Base-by-base conservation (phyloP, 2,888 invertebrate species). In the Rhabditoides inermis region DNA sequence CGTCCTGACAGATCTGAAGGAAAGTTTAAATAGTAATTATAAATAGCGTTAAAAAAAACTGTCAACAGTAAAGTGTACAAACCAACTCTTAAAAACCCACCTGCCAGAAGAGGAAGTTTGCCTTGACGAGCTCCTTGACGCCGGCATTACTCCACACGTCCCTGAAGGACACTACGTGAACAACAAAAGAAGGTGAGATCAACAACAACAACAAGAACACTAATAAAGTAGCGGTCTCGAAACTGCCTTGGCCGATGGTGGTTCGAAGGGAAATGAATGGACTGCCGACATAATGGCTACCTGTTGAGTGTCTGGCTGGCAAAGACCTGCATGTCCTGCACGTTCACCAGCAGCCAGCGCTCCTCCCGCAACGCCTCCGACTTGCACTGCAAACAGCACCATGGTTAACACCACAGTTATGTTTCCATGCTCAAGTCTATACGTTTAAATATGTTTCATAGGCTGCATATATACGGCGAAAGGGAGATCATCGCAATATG, bases 41-140 rank as follows among this genome's bases (percentile, higher is more conserved):
- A 15, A 23, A 20, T 42, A n/a, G 35, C 10, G 5, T 15, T 15
- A 12, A 7, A 30, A 35, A 27, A 35, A 5, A 2, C 44, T 44
- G 1, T n/a, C 12, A 36, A 51, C 23, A 15, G 23, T 39, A 45
- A 45, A 25, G 20, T 6, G 18, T 18, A 40, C 23, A 25, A 26
- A 20, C 23, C 22, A 26, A 22, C 10, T 44, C 15, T 7, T 1
- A 44, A 3, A 15, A 28, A 49, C 41, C 12, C 66, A 84, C 84
- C 82, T 86, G 85, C 84, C 84, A 85, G 65, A 85, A 81, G 18
- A 85, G 77, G 73, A 86, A 86, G 72, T 84, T 82, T 50, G 83
- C 81, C 44, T 81, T 80, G 23, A 86, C 78, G 52, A 85, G 77
- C 51, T 81, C 80, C 56, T 83, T 82, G 5, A 86, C 81, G 51